Evolutionary conservation across 2,113 vertebrate species (phyloP), one percentile per base, ranked within the genome.

Genomic region (Tetrax tetrax): DNA sequence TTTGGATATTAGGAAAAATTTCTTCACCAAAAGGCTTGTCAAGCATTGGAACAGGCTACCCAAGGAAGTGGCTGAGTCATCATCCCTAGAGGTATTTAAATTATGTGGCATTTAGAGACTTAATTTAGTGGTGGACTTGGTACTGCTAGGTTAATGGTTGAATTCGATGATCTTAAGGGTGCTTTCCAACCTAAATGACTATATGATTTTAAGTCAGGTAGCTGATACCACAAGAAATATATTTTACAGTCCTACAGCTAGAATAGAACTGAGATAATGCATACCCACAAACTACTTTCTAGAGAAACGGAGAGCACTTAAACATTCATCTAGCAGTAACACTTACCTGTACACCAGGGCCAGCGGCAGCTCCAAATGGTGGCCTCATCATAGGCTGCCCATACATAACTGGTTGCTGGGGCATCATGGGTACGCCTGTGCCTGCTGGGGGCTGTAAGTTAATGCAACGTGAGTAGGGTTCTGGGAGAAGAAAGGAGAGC

Each of bases 311-410:
- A 59, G 29, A 35, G 9, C 33, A 57, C 5, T 13, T 4, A 9
- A 45, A 20, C 10, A 15, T 3, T 10, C 1, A 6, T 4, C 37
- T 3, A 31, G 48, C 28, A 50, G 45, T 1, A 20, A 38, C 0
- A 2, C 93, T 87, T 97, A 99, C 99, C 97, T 99, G 98, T 77
- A 98, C 98, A 93, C 98, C 99, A 17, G 99, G 98, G 92, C 97
- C 98, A 93, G 98, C 72, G 24, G 98, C 96, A 38, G 98, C 99
- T 97, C 98, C 98, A 38, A 99, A 99, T 4, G 99, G 97, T 50
- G 99, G 99, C 96, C 99, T 99, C 98, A 99, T 99, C 98, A 99
- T 99, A 28, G 99, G 98, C 96, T 99, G 99, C n/a, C 98, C 98
- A 16, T 99, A 99, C 98, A 99, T 99, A 97, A 99, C 98, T 1